These are phyloP conservation scores for Cyclophora punctaria DNA, from an alignment of 2,888 invertebrate genomes.

Conservation along the genomic window DNA sequence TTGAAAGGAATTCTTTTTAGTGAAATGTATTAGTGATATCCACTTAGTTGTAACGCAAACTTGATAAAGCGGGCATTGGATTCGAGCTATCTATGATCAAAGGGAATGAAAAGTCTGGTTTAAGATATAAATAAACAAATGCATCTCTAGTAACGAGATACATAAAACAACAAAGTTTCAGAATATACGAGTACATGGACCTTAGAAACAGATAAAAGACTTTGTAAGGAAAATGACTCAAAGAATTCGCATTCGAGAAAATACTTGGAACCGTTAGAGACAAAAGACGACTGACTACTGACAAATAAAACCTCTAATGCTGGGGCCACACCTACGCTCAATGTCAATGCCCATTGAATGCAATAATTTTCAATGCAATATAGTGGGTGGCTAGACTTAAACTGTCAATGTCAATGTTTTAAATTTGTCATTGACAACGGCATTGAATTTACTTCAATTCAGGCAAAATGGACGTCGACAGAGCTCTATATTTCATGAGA, in stretches of 20 bases:
- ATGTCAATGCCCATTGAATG: no score
- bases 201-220: constrained; percentile 9
- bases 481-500: no score
- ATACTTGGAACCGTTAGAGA: no score
- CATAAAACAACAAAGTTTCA: constrained; percentile 13
- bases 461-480: no score
- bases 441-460: no score
- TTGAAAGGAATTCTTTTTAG: constrained; percentile 20
- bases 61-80: constrained; percentile 1
- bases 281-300: background rate
- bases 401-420: no score
- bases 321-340: no score
- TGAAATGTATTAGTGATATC: constrained; percentile 20
- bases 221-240: constrained; percentile 5
- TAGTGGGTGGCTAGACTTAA: no score
- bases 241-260: constrained; percentile 1
- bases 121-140: constrained; percentile 7
- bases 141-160: constrained; percentile 5
- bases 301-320: background rate
- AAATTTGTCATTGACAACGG: no score
- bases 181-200: constrained; percentile 8
- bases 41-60: background rate
- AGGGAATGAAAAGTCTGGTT: constrained; percentile 3
- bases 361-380: no score
- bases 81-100: constrained; percentile 9